Evolutionary conservation across 2,888 invertebrate genomes (phyloP), one percentile per base, ranked within the genome.

Genomic region (Acleris holmiana): DNA sequence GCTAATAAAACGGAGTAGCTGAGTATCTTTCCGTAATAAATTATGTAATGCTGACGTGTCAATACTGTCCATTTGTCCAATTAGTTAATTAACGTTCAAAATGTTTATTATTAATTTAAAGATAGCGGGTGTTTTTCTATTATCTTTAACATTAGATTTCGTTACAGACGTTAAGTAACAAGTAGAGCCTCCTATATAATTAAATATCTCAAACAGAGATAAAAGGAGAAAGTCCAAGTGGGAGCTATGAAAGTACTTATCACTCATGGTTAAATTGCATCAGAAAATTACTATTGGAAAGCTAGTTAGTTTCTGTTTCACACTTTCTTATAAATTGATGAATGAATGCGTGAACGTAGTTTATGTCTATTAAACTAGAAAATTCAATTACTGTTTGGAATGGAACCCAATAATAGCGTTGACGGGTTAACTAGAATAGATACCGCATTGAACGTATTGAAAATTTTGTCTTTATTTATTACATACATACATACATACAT

Each of bases 191-290:
- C 41, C 58, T 53, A 29, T 54, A 44, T 64, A 64, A 64, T 64
- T 54, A 64, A 64, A 48, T 58, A 64, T 58, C 57, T 57, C 47
- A 51, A 59, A 47, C n/a, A 40, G 53, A 58, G 64, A 64, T 64
- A 59, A 64, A 59, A 53, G 25, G 53, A 64, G 64, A 64, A 64
- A 64, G 64, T 59, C 21, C 47, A 53, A 47, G 47, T 47, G 23
- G 57, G 15, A 19, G 40, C 47, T 41, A 64, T 53, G 57, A 48
- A 58, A 58, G 58, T 53, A 18, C 58, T 58, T 46, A 62, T 59
- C 53, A 48, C 21, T 47, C 58, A 44, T 17, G 40, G 35, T 64
- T n/a, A 57, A 58, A 57, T 51, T 63, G 23, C 62, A 57, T 53
- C 46, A 40, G 47, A 53, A 63, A 58, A 58, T 54, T 46, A 48